A percentile compares a stretch with the other conserved stretches of the same genome.
Conservation (phyloP, 2,113 vertebrate genomes). For the Lophochroa leadbeateri region DNA sequence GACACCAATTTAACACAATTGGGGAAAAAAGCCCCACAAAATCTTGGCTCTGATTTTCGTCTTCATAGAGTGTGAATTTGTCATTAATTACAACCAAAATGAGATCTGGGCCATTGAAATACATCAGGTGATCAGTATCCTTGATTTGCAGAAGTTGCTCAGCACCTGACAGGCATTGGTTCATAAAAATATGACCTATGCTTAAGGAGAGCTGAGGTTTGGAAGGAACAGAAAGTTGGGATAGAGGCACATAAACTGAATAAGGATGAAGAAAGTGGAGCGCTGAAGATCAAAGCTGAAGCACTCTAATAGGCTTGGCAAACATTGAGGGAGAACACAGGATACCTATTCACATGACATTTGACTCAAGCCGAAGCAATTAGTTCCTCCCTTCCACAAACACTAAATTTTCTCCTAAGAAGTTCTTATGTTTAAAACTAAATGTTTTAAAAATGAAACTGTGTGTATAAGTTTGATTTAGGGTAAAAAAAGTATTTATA, state of each 20-base stretch:
- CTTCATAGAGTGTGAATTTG: not conserved
- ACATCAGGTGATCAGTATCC: not conserved
- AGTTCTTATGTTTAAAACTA: not conserved
- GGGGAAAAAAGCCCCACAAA: accelerated
- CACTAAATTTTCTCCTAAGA: not conserved
- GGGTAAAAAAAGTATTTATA: not conserved
- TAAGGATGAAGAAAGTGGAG: not conserved
- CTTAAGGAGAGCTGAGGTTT: not conserved
- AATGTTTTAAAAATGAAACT: slow-evolving; percentile 11
- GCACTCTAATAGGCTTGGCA: not conserved
- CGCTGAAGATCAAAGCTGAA: not conserved
- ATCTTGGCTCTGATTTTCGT: not conserved
- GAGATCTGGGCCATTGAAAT: not conserved
- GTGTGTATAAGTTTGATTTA: not conserved
- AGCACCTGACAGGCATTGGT: not conserved
- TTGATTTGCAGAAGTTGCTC: not conserved
- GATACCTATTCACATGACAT: not conserved
- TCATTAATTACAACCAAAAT: not conserved
- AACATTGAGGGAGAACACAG: not conserved
- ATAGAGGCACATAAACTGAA: not conserved
- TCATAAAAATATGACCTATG: not conserved
- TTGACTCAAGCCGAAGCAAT: not conserved
- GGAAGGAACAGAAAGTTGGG: not conserved
- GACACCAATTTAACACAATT: not conserved
- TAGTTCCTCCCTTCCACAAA: slow-evolving; percentile 4